Evolutionary conservation across 2,113 vertebrate species (phyloP).

Genomic region (Heptranchias perlo): DNA sequence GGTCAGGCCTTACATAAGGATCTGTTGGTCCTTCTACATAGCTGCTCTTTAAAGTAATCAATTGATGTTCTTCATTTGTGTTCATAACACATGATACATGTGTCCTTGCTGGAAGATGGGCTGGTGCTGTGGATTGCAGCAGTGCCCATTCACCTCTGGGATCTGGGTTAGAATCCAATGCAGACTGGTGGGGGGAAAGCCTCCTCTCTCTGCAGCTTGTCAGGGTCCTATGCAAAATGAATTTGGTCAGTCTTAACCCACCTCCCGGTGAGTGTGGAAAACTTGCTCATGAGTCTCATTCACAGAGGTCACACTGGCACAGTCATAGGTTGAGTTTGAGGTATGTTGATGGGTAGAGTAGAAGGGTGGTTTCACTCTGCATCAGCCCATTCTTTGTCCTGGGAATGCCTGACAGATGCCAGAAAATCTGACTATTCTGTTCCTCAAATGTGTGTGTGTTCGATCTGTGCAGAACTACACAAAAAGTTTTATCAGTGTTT

Average conservation of each 20-base stretch:
- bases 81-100: not conserved
- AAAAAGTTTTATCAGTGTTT: not conserved
- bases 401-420: not conserved
- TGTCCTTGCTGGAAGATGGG: not conserved
- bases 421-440: not conserved
- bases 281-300: not conserved
- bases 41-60: not conserved
- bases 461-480: not conserved
- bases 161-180: not conserved
- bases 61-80: not conserved
- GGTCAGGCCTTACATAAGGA: not conserved
- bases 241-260: no score
- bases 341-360: not conserved
- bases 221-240: no score
- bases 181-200: not conserved
- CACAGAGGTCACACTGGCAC: not conserved
- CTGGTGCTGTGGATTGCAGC: not conserved
- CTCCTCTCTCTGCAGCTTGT: not conserved
- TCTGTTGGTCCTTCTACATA: not conserved
- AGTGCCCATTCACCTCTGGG: not conserved
- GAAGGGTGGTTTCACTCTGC: not conserved
- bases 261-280: no score
- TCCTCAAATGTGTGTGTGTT: not conserved
- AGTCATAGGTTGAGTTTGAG: not conserved
- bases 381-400: not conserved